Evolutionary conservation across 2,113 vertebrate species (phyloP).

Genomic region (Bungarus multicinctus): DNA sequence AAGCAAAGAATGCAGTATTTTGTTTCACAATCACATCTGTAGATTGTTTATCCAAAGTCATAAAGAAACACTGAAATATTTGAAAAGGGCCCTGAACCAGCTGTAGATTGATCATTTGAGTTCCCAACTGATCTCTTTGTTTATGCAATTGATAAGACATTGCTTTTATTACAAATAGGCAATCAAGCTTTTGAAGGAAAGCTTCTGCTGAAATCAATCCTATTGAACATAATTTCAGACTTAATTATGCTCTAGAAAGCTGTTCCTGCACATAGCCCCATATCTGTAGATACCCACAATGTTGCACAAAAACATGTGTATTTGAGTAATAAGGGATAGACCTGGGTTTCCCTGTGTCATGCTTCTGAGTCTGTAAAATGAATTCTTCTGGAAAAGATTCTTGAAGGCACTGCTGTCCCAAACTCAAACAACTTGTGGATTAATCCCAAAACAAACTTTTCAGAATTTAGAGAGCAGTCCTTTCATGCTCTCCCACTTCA

Average conservation of each 20-base stretch:
- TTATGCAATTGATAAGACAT: neutral
- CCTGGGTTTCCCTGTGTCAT: neutral
- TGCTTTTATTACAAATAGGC: neutral
- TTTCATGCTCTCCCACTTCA: neutral
- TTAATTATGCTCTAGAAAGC: constrained; percentile 15
- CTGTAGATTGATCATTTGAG: neutral
- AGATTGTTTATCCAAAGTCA: neutral
- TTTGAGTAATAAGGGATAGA: neutral
- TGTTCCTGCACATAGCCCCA: neutral
- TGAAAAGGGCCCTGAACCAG: neutral
- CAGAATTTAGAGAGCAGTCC: neutral
- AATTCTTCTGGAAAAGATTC: neutral
- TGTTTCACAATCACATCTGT: neutral
- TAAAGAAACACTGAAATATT: neutral
- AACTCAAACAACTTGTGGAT: neutral
- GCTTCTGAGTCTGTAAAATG: neutral
- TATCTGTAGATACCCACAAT: neutral
- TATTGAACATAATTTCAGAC: constrained; percentile 16
- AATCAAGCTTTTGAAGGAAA: constrained; percentile 7
- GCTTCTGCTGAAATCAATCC: neutral
- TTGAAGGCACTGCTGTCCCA: neutral
- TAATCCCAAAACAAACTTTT: neutral
- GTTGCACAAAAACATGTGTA: accelerated
- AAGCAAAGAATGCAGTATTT: neutral
- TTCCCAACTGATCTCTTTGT: neutral